These are phyloP conservation scores for Cichlasoma orientale DNA, from an alignment of 2,797 vertebrate species.

Conservation along the genomic window DNA sequence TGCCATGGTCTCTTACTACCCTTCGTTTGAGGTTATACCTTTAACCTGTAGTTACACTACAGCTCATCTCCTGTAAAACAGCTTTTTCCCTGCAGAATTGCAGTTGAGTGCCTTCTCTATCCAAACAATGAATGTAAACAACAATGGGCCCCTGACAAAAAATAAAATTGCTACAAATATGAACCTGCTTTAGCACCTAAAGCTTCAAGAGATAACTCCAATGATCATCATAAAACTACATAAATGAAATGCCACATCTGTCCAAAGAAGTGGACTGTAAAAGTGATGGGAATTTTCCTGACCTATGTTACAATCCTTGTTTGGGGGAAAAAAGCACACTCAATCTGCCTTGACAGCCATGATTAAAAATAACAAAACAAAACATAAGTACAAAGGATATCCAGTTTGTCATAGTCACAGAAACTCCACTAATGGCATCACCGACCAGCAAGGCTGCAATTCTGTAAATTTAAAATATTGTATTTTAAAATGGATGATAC, in stretches of 20 bases:
- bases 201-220: conserved; percentile 39
- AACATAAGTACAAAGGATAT: conserved; percentile 74
- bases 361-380: conserved; percentile 76
- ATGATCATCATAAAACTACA: conserved; percentile 40
- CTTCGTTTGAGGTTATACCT: conserved; percentile 71
- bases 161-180: conserved; percentile 62
- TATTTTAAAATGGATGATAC: conserved; percentile 23
- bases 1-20: conserved; percentile 73
- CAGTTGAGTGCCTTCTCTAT: conserved; percentile 65
- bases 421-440: conserved; percentile 52
- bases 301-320: conserved; percentile 34
- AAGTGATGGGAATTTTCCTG: conserved; percentile 48
- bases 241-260: conserved; percentile 39
- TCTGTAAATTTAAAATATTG: conserved; percentile 55
- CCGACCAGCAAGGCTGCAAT: conserved; percentile 76
- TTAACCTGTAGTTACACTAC: conserved; percentile 63
- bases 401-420: conserved; percentile 75
- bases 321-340: conserved; percentile 48
- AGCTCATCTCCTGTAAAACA: conserved; percentile 63
- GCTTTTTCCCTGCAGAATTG: conserved; percentile 78
- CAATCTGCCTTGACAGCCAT: conserved; percentile 73
- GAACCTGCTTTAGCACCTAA: conserved; percentile 71
- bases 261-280: conserved; percentile 72
- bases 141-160: conserved; percentile 36
- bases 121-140: conserved; percentile 44